phyloP scores from a whole-genome alignment of 2,888 invertebrate species.

The Tipula unca region DNA sequence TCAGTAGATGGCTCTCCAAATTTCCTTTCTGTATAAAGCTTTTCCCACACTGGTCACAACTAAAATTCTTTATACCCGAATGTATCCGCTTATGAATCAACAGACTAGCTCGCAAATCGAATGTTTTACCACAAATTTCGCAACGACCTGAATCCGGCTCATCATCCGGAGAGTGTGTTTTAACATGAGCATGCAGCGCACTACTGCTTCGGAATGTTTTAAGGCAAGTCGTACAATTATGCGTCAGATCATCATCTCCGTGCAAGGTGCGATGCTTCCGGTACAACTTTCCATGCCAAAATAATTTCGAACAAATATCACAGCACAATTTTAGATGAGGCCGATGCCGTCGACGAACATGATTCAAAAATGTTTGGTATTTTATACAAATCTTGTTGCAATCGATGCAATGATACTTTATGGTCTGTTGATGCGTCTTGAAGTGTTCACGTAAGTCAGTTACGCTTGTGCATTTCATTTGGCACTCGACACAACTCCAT shows the following conservation, averaged over 20 bases:
- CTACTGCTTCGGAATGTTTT: slow-evolving; percentile 43
- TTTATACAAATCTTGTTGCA: background rate
- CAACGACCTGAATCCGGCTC: slow-evolving; percentile 32
- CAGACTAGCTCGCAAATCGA: background rate
- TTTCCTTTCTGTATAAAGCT: slow-evolving; percentile 54
- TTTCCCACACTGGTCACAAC: slow-evolving; percentile 49
- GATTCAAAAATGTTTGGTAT: slow-evolving; percentile 30
- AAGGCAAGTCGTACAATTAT: slow-evolving; percentile 44
- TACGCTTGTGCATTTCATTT: background rate
- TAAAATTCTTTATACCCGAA: slow-evolving; percentile 51
- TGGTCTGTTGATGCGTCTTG: background rate
- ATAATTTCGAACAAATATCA: slow-evolving; percentile 28
- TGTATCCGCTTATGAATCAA: slow-evolving; percentile 48
- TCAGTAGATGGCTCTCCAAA: slow-evolving; percentile 48
- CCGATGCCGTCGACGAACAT: slow-evolving; percentile 31
- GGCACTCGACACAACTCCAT: slow-evolving; percentile 28
- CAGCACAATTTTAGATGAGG: slow-evolving; percentile 28
- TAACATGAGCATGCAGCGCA: slow-evolving; percentile 45
- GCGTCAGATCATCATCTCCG: slow-evolving; percentile 30
- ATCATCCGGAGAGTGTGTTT: slow-evolving; percentile 42
- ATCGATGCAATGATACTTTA: background rate
- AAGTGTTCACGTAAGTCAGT: slow-evolving; percentile 23
- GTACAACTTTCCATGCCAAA: slow-evolving; percentile 25
- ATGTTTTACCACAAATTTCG: slow-evolving; percentile 39
- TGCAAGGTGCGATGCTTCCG: background rate